Evolutionary conservation across 1,140 invertebrate genomes (phyloP).

Genomic region (Orussus abietinus): DNA sequence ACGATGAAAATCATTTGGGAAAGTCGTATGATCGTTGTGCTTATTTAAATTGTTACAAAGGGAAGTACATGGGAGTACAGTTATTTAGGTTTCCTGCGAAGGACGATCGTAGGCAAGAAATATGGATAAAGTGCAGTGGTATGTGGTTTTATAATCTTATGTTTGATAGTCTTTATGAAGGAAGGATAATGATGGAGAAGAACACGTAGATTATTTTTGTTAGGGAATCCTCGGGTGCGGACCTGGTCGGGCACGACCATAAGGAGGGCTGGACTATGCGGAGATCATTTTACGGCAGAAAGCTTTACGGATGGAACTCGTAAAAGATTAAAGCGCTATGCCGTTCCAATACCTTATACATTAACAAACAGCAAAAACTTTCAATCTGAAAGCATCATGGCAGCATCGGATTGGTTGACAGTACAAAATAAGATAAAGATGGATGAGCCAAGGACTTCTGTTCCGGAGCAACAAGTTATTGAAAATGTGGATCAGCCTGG

Average conservation of each 20-base stretch:
- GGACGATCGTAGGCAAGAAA: neutral
- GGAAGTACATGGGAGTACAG: neutral
- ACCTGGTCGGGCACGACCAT: neutral
- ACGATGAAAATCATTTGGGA: too few relatives aligned
- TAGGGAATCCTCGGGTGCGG: slow-evolving; percentile 2
- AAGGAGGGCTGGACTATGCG: slow-evolving; percentile 4
- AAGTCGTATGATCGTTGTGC: slow-evolving; percentile 1
- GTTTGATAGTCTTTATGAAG: too few relatives aligned
- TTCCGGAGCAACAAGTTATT: too few relatives aligned
- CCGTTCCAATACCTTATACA: slow-evolving; percentile 2
- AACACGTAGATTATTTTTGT: neutral
- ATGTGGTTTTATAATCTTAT: too few relatives aligned
- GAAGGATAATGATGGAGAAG: too few relatives aligned
- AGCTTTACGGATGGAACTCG: slow-evolving; percentile 3
- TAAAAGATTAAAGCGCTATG: slow-evolving; percentile 3
- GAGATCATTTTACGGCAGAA: neutral
- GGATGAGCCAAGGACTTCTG: too few relatives aligned
- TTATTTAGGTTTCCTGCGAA: slow-evolving; percentile 6
- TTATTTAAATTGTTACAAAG: slow-evolving; percentile 5
- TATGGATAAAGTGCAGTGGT: slow-evolving; percentile 5
- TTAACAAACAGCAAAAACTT: too few relatives aligned
- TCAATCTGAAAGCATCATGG: too few relatives aligned
- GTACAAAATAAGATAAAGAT: too few relatives aligned
- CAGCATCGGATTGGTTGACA: too few relatives aligned
- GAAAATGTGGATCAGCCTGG: too few relatives aligned